Evolutionary conservation across 2,888 invertebrate species (phyloP).

Genomic region (Calameuta idolon): DNA sequence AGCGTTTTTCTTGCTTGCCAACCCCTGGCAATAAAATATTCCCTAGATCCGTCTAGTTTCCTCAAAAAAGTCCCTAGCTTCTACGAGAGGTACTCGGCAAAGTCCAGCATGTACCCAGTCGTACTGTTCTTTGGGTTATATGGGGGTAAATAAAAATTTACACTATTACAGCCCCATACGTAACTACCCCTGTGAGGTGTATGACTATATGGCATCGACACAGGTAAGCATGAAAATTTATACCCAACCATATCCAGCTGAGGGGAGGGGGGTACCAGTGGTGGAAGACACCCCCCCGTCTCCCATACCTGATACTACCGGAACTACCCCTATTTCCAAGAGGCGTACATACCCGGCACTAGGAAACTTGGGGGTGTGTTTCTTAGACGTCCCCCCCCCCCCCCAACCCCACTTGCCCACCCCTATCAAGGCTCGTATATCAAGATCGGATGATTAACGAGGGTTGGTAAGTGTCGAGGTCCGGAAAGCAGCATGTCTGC

Average conservation of each 20-base stretch:
- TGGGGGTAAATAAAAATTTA: background rate
- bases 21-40: background rate
- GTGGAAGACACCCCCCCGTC: too few relatives aligned
- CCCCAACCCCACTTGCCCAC: accelerated
- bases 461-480: background rate
- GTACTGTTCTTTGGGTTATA: background rate
- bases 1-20: background rate
- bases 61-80: background rate
- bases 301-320: background rate
- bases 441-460: background rate
- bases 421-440: background rate
- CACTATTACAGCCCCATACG: background rate
- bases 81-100: background rate
- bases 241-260: background rate
- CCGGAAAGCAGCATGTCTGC: background rate
- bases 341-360: background rate
- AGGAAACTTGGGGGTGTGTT: background rate
- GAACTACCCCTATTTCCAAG: background rate
- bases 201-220: too few relatives aligned
- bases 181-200: background rate
- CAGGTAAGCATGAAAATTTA: background rate
- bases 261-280: background rate
- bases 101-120: background rate
- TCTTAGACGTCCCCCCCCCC: background rate
- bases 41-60: background rate